Base-by-base conservation (phyloP, 2,888 invertebrate genomes). In the Priocnemis perturbator region DNA sequence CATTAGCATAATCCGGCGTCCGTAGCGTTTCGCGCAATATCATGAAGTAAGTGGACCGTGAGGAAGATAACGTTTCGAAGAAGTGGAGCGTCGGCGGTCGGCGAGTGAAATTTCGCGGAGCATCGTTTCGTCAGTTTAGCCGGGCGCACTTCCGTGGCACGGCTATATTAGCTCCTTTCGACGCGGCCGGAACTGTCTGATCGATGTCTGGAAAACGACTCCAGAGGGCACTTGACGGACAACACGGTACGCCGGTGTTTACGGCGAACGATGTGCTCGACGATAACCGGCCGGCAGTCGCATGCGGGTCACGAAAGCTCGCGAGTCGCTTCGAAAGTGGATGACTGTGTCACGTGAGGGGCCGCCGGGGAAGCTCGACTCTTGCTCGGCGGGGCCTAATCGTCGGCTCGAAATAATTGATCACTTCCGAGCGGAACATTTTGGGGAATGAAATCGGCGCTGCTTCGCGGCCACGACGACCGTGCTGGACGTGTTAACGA, bases 361-460 rank as follows among this genome's bases (percentile, higher is more conserved):
- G 50, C 3, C 4, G 50, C 5, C 3, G 5, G 19, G 19, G 50
- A n/a, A n/a, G n/a, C n/a, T n/a, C n/a, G 50, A n/a, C n/a, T 11
- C 3, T 5, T n/a, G 50, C n/a, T 1, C 2, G 19, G 7, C 5
- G 37, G 37, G 37, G 37, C 37, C 37, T 37, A 37, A 72, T 72
- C 74, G 81, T 74, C 67, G 50, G 60, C 65, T 71, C 69, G 77
- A 77, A 78, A 77, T 83, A 83, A 84, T 83, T 79, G 78, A 83
- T 82, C 80, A 81, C 76, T 81, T 83, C 79, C 78, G 72, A 67
- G 65, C 68, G 74, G 67, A 69, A 73, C 74, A 79, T 77, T 79
- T 80, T 76, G 76, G 78, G 79, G 81, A 37, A 82, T 79, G 77
- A 83, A 81, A 85, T 81, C 81, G 78, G 74, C 79, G 72, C 71